Evolutionary conservation across 92 coral and sea anemone genomes (phyloP).

Genomic region (Zoanthus sociatus): DNA sequence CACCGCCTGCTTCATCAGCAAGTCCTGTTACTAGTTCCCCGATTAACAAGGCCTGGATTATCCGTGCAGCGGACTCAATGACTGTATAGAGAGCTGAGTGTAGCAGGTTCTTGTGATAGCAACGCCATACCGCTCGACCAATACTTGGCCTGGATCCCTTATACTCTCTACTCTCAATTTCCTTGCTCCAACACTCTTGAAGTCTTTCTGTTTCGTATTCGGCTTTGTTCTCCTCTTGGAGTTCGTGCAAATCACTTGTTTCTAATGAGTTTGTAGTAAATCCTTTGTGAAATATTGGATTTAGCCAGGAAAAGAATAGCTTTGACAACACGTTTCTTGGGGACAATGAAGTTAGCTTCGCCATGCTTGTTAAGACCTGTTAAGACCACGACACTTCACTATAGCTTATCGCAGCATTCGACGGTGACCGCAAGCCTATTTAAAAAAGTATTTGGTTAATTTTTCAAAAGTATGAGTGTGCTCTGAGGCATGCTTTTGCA

Average conservation of each 20-base stretch:
- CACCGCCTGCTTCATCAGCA: constrained; percentile 23
- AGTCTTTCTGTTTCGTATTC: constrained; percentile 29
- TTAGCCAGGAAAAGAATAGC: constrained; percentile 35
- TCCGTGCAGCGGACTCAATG: constrained; percentile 11
- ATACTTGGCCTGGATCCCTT: constrained; percentile 14
- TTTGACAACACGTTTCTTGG: constrained; percentile 4
- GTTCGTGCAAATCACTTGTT: background rate
- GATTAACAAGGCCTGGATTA: constrained; percentile 37
- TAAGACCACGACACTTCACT: background rate
- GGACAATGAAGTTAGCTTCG: background rate
- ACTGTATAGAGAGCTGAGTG: constrained; percentile 32
- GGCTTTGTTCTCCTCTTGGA: constrained; percentile 38
- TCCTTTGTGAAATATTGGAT: constrained; percentile 43
- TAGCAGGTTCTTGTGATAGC: background rate
- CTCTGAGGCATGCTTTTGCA: background rate
- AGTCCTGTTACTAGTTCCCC: constrained; percentile 30
- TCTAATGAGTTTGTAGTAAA: constrained; percentile 12
- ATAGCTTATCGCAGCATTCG: background rate
- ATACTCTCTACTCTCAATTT: background rate
- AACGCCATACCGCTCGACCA: constrained; percentile 42
- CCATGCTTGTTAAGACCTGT: background rate
- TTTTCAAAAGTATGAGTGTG: too few species aligned
- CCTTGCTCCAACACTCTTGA: constrained; percentile 7
- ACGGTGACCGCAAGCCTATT: background rate
- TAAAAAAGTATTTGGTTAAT: background rate